These are phyloP conservation scores for Aphyosemion australe DNA, from an alignment of 2,113 vertebrate species.

Conservation along the genomic window DNA sequence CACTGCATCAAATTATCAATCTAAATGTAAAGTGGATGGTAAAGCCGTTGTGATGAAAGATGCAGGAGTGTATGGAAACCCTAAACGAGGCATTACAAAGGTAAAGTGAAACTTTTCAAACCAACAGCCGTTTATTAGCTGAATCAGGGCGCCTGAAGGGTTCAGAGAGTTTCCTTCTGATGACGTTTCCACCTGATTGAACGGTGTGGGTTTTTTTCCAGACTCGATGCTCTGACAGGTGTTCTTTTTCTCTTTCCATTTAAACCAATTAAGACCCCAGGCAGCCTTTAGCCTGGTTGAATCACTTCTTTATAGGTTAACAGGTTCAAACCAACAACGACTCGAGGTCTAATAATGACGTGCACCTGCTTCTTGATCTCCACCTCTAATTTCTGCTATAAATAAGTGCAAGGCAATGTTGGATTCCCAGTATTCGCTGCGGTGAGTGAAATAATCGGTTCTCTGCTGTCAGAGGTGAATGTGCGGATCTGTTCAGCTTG, in stretches of 20 bases:
- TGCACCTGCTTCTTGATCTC: neutral
- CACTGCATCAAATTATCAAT: constrained; percentile 68
- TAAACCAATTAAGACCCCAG: neutral
- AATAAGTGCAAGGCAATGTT: constrained; percentile 8
- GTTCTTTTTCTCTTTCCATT: neutral
- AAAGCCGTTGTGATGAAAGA: constrained; percentile 11
- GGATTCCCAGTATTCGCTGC: neutral
- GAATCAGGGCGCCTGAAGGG: constrained; percentile 36
- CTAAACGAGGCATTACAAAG: constrained; percentile 17
- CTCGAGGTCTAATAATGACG: neutral
- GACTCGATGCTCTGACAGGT: constrained; percentile 22
- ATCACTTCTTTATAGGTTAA: neutral
- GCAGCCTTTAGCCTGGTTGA: neutral
- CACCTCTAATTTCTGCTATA: neutral
- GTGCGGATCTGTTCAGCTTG: too few relatives aligned
- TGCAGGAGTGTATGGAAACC: constrained; percentile 32
- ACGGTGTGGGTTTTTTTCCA: constrained; percentile 12
- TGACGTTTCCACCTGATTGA: constrained; percentile 24
- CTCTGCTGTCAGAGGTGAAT: too few relatives aligned
- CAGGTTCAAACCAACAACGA: neutral
- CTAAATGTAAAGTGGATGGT: constrained; percentile 69
- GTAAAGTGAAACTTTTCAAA: constrained; percentile 29
- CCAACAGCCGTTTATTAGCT: constrained; percentile 29
- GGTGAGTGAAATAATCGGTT: neutral
- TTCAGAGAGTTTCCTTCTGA: constrained; percentile 23